Evolutionary conservation across 1,140 invertebrate genomes (phyloP).

Genomic region (Alviniconcha marisindica): DNA sequence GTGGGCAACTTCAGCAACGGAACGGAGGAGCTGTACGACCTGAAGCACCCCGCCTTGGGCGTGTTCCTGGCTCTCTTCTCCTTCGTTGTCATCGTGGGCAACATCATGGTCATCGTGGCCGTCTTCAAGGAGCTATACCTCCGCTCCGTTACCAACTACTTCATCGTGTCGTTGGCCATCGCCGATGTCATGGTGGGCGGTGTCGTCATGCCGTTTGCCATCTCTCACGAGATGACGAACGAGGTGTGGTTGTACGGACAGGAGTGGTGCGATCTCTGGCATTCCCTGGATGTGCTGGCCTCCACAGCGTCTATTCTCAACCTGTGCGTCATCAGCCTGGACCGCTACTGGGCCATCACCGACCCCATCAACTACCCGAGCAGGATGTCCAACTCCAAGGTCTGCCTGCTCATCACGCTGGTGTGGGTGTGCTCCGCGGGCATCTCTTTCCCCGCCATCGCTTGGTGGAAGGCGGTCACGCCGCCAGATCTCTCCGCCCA

Average conservation of each 20-base stretch:
- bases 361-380: slow-evolving; percentile 98
- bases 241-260: slow-evolving; percentile 90
- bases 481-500: slow-evolving; percentile 53
- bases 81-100: slow-evolving; percentile 89
- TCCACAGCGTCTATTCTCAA: slow-evolving; percentile 98
- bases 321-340: slow-evolving; percentile 94
- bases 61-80: slow-evolving; percentile 81
- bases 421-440: slow-evolving; percentile 94
- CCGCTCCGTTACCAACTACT: slow-evolving; percentile 98
- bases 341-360: slow-evolving; percentile 88
- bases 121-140: slow-evolving; percentile 97
- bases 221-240: slow-evolving; percentile 91
- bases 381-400: slow-evolving; percentile 90
- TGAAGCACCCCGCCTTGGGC: slow-evolving; percentile 61
- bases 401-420: slow-evolving; percentile 92
- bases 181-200: slow-evolving; percentile 98
- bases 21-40: slow-evolving; percentile 36
- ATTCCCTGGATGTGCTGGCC: slow-evolving; percentile 97
- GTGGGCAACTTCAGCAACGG: slow-evolving; percentile 37
- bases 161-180: slow-evolving; percentile 97
- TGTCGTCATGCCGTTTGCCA: slow-evolving; percentile 96
- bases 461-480: slow-evolving; percentile 86
- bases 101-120: slow-evolving; percentile 95
- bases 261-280: slow-evolving; percentile 95
- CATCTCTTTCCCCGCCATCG: slow-evolving; percentile 96